Conservation (phyloP, 2,113 vertebrate species). For the Zosterops borbonicus region DNA sequence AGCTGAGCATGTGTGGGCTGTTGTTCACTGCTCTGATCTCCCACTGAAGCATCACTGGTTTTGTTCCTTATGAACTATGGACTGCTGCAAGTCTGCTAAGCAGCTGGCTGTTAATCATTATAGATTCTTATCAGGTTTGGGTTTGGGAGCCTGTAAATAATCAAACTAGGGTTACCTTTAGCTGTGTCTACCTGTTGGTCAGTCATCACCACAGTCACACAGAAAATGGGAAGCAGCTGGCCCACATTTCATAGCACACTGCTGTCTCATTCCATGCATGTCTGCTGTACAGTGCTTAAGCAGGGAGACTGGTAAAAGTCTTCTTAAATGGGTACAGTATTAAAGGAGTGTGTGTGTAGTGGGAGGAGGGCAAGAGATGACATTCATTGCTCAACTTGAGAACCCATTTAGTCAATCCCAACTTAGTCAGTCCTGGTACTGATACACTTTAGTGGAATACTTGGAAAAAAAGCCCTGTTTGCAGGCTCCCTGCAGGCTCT, state of each 20-base stretch:
- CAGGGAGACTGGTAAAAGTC: not conserved
- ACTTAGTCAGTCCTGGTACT: not conserved
- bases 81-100: not conserved
- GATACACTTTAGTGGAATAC: not conserved
- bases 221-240: not conserved
- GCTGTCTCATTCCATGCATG: not conserved
- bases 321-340: not conserved
- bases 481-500: not conserved
- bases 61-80: not conserved
- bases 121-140: not conserved
- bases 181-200: not conserved
- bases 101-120: slow-evolving; percentile 52
- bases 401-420: not conserved
- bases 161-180: not conserved
- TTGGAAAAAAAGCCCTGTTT: not conserved
- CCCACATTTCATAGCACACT: not conserved
- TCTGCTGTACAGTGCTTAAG: not conserved
- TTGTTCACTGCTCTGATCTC: not conserved
- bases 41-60: not conserved
- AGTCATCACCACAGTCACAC: not conserved
- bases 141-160: slow-evolving; percentile 48
- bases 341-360: not conserved
- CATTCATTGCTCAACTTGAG: not conserved
- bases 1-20: not conserved
- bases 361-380: not conserved